Percentiles rank a stretch among this genome's conserved stretches.
Evolutionary conservation across 1,140 invertebrate genomes (phyloP).

Genomic region (Dendrolimus punctatus): DNA sequence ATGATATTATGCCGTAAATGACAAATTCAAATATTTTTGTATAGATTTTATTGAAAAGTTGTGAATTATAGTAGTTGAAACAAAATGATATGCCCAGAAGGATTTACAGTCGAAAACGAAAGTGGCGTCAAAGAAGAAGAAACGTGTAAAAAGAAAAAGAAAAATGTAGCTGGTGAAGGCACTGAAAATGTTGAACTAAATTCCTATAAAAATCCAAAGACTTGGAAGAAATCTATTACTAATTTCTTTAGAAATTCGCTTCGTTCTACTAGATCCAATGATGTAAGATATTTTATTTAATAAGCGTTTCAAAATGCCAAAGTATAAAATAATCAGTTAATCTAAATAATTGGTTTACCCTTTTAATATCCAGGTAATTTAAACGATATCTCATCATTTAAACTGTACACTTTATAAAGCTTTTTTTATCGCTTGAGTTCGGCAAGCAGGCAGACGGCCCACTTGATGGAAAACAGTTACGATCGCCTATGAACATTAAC

Average conservation of each 20-base stretch:
- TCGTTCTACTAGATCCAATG: constrained; percentile 55
- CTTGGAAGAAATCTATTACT: constrained; percentile 58
- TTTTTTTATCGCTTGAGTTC: no score
- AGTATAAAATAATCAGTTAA: no score
- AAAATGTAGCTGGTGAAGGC: constrained; percentile 38
- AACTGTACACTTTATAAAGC: no score
- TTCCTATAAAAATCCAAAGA: constrained; percentile 51
- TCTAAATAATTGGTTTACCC: no score
- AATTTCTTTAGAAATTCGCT: constrained; percentile 59
- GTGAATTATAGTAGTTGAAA: constrained; percentile 18
- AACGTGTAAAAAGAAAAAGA: constrained; percentile 30
- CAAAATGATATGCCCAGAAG: constrained; percentile 40
- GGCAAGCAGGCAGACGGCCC: no score
- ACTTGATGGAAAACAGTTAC: no score
- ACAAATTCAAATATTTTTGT: constrained; percentile 16
- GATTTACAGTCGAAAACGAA: constrained; percentile 33
- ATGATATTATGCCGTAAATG: no score
- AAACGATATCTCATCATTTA: no score
- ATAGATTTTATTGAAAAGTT: constrained; percentile 25
- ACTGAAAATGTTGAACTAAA: constrained; percentile 38
- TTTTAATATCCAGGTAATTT: no score
- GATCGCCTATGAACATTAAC: no score
- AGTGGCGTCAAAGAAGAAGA: constrained; percentile 33
- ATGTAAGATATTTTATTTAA: constrained; percentile 34
- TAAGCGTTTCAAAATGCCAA: not conserved